Evolutionary conservation across 2,888 invertebrate genomes (phyloP).

Genomic region (Aleiodes leptofemur): DNA sequence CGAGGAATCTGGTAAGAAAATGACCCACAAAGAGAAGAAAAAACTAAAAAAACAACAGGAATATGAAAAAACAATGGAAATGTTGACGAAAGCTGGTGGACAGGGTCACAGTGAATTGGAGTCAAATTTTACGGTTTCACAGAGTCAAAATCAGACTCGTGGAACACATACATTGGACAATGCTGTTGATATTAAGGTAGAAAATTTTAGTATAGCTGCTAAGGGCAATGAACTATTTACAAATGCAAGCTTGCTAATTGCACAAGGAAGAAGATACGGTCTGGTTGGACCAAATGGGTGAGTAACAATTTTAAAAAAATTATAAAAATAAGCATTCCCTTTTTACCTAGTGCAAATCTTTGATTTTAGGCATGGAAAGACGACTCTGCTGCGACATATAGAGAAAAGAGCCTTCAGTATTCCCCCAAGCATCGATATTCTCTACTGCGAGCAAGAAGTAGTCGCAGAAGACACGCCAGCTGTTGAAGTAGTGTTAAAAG

Average conservation of each 20-base stretch:
- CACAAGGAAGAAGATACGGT: constrained; percentile 95
- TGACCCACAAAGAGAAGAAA: constrained; percentile 94
- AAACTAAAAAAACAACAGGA: constrained; percentile 92
- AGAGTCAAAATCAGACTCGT: constrained; percentile 79
- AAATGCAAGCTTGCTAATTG: constrained; percentile 95
- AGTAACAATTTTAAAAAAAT: too few relatives aligned
- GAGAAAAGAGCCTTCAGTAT: constrained; percentile 93
- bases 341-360: too few relatives aligned
- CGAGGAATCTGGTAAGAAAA: constrained; percentile 79
- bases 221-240: constrained; percentile 98
- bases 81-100: constrained; percentile 90
- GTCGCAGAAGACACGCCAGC: constrained; percentile 95
- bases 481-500: constrained; percentile 93
- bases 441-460: constrained; percentile 99
- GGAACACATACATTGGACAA: constrained; percentile 82
- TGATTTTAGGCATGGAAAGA: constrained; percentile 92
- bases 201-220: constrained; percentile 98
- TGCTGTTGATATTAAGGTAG: constrained; percentile 98
- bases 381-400: constrained; percentile 95
- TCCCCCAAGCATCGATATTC: constrained; percentile 96
- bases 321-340: too few relatives aligned
- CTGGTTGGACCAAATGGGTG: constrained; percentile 98
- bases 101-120: constrained; percentile 93
- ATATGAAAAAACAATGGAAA: constrained; percentile 91
- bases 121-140: constrained; percentile 96